Percentiles rank a stretch among this genome's conserved stretches.
phyloP scores from a whole-genome alignment of 2,797 vertebrate species.

The Rhynchotus rufescens region DNA sequence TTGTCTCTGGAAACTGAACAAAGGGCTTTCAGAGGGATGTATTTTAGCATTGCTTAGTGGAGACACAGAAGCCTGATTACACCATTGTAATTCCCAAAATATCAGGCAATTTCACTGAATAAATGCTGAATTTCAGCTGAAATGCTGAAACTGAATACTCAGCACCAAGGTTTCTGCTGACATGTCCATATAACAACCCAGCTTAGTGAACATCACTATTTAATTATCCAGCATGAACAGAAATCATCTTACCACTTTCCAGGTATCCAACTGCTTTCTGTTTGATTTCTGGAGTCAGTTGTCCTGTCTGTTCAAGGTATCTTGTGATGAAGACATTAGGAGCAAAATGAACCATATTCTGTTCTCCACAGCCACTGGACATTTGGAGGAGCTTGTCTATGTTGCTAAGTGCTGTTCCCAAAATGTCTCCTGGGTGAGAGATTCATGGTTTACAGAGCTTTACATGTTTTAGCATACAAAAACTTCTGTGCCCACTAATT shows the following conservation, averaged over 20 bases:
- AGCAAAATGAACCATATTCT: constrained; percentile 90
- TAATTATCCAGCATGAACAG: neutral
- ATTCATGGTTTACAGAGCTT: neutral
- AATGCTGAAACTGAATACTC: neutral
- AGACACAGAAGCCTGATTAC: neutral
- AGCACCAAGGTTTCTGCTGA: neutral
- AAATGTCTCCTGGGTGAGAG: constrained; percentile 84
- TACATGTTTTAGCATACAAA: neutral
- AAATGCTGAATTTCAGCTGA: neutral
- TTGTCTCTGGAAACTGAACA: neutral
- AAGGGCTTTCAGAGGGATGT: neutral
- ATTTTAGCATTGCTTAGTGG: fast-evolving
- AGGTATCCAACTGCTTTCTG: constrained; percentile 81
- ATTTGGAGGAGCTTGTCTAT: constrained; percentile 86
- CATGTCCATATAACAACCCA: neutral
- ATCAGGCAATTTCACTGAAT: neutral
- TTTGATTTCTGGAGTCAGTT: constrained; percentile 83
- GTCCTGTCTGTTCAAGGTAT: constrained; percentile 86
- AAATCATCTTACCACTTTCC: constrained; percentile 80
- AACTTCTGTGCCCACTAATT: neutral
- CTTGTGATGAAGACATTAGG: constrained; percentile 89
- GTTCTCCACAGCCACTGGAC: constrained; percentile 90
- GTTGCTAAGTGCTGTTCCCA: constrained; percentile 88
- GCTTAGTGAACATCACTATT: neutral
- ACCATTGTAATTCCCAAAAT: neutral